Evolutionary conservation across 1,140 invertebrate genomes (phyloP), one percentile per base, ranked within the genome.

Genomic region (Listronotus oregonensis): DNA sequence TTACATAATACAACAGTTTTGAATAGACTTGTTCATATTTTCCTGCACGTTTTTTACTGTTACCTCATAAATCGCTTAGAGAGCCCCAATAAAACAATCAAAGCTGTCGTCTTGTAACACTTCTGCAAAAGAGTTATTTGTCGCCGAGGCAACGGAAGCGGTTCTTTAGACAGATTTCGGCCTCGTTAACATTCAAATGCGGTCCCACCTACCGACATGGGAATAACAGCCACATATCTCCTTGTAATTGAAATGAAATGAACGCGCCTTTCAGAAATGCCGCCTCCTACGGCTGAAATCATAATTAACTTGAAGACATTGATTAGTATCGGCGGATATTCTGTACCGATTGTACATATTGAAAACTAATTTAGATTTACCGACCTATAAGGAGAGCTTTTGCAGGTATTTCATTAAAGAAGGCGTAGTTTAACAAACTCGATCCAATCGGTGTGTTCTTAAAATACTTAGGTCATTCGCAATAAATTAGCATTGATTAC

Each of bases 101-200:
- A 52, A 40, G 40, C 34, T 42, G 46, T 44, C 63, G 46, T 58
- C 63, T 40, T 14, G 62, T 57, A 49, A 50, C 52, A 57, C 63
- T 65, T 39, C 54, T 58, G 63, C 55, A 51, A 65, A 65, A 65
- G 63, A 65, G 54, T 65, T 65, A 65, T 64, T 63, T 63, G 62
- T 64, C 62, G 62, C 44, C 59, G 46, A 62, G 37, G 27, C 50
- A 52, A 58, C 51, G 27, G n/a, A 66, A 57, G 31, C 21, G 17
- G 21, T 47, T n/a, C 63, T 72, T 75, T 75, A 49, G 69, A 74
- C 72, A 70, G 73, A 75, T 75, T 75, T 75, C 72, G 72, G 72
- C 70, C 68, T 75, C 74, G 73, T 75, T 74, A 75, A 68, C 69
- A 75, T 75, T 74, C 74, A 71, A 71, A 73, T 72, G 63, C 37